These are phyloP conservation scores for Serilophus lunatus DNA, from an alignment of 2,113 vertebrate genomes.

Conservation along the genomic window DNA sequence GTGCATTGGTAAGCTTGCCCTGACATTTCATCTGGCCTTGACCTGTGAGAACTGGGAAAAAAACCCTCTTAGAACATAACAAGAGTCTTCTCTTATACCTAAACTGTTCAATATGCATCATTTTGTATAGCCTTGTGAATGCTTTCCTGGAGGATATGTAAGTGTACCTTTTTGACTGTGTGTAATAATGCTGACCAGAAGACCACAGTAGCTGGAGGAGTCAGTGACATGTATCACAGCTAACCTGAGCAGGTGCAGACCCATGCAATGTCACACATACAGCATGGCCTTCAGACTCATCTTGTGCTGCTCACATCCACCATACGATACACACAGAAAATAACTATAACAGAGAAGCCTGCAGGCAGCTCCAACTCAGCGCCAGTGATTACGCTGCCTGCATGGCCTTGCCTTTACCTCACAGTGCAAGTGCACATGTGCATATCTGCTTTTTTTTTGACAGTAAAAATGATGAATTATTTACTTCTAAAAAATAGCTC, in stretches of 20 bases:
- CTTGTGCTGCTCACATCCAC: not conserved
- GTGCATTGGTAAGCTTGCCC: not conserved
- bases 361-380: not conserved
- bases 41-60: not conserved
- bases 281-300: not conserved
- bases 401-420: not conserved
- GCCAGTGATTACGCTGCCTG: rapidly evolving
- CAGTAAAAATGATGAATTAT: not conserved
- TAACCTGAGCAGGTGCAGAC: not conserved
- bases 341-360: not conserved
- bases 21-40: not conserved
- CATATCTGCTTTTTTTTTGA: not conserved
- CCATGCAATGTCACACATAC: rapidly evolving
- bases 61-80: not conserved
- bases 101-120: not conserved
- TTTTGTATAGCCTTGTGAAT: not conserved
- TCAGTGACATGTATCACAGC: not conserved
- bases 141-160: not conserved
- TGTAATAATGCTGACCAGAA: not conserved
- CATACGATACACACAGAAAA: rapidly evolving
- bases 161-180: not conserved
- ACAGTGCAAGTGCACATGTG: rapidly evolving
- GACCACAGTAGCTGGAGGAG: no score
- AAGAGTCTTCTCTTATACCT: not conserved
- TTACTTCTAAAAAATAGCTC: not conserved